Evolutionary conservation across 2,888 invertebrate species (phyloP), one percentile per base, ranked within the genome.

Genomic region (Sepiola atlantica): DNA sequence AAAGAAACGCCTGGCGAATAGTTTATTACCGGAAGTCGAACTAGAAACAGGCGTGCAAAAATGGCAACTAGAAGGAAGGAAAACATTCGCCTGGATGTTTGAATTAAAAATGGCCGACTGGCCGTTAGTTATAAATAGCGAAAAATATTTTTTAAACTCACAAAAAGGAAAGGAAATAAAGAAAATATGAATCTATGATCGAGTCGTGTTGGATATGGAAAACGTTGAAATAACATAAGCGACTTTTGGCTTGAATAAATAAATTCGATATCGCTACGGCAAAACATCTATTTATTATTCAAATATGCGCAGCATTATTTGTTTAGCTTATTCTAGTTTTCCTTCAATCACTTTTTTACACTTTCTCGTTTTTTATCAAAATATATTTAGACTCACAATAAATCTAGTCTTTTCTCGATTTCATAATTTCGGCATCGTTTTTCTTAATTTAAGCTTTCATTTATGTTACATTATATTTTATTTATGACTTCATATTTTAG

Each of bases 31-130:
- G 77, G 77, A 77, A 77, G 77, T 77, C 16, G 77, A 77, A n/a
- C n/a, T 14, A 77, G 77, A 77, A 77, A 77, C n/a, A n/a, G 77
- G 77, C 77, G 77, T 16, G 77, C 77, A 77, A 77, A 45, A 77
- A 77, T 77, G 77, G 77, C 77, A n/a, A 77, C 32, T n/a, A n/a
- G n/a, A 77, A 77, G 77, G 77, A 77, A 77, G 77, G 77, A 77
- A 77, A 77, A 77, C 77, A 77, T 77, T n/a, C 77, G 77, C 77
- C n/a, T n/a, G 77, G n/a, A 77, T 77, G 77, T 77, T 77, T 77
- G 77, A n/a, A 77, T 77, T 77, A 77, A 77, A 77, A 77, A 77
- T 77, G 77, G 77, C 77, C n/a, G 77, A 77, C 77, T n/a, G n/a
- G 77, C 77, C 77, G 77, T 77, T n/a, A 32, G 77, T 77, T 77